These are phyloP conservation scores for Eurytoma californica DNA, from an alignment of 2,888 invertebrate genomes.

Conservation along the genomic window DNA sequence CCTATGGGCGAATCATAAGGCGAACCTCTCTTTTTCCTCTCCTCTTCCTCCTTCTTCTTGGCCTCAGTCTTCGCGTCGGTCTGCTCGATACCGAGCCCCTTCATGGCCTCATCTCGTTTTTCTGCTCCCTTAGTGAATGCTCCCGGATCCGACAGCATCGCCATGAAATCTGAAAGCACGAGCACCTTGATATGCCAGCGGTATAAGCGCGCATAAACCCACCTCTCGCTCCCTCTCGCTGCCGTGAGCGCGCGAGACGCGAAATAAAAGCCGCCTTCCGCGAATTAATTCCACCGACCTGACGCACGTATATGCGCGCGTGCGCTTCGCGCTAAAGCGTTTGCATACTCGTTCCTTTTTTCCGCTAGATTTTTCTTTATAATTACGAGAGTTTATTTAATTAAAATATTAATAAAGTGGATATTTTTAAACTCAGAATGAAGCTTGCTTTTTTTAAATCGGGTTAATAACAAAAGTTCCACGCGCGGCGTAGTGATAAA, in stretches of 20 bases:
- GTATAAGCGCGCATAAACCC: not conserved
- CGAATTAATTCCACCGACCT: conserved; percentile 16
- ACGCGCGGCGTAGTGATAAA: too few species aligned
- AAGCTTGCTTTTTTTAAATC: too few species aligned
- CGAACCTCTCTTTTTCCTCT: conserved; percentile 69
- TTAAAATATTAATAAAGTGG: too few species aligned
- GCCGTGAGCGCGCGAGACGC: not conserved
- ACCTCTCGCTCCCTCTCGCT: not conserved
- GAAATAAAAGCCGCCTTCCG: conserved; percentile 8
- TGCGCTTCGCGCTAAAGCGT: too few species aligned
- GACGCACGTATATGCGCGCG: not conserved
- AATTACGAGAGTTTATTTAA: too few species aligned
- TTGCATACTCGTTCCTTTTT: too few species aligned
- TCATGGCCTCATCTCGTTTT: conserved; percentile 81
- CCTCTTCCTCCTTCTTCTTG: conserved; percentile 70
- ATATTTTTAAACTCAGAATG: too few species aligned
- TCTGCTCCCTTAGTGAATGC: conserved; percentile 83
- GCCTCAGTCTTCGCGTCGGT: conserved; percentile 72
- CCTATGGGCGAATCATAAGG: conserved; percentile 6
- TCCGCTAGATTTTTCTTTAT: too few species aligned
- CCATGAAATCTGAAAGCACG: conserved; percentile 90
- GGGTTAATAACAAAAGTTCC: too few species aligned
- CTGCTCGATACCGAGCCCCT: conserved; percentile 82
- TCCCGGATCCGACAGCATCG: conserved; percentile 95
- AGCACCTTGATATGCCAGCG: conserved; percentile 30